Percentiles rank a stretch among this genome's conserved stretches.
phyloP scores from a whole-genome alignment of 1,140 invertebrate genomes.

The Argopecten irradians region DNA sequence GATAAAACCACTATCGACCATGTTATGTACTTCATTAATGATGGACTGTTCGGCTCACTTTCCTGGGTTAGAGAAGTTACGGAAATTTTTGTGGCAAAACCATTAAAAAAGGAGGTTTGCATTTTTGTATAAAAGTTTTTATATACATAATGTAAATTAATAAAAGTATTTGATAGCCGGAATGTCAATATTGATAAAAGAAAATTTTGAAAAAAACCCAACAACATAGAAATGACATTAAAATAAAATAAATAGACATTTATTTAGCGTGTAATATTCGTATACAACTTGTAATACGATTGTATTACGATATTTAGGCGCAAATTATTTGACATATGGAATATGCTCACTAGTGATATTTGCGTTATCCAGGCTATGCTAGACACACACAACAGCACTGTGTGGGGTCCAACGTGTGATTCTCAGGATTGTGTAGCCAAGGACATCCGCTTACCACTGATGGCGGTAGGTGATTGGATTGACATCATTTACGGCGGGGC shows the following conservation, averaged over 20 bases:
- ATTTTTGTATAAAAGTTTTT: neutral
- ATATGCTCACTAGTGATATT: too few species aligned
- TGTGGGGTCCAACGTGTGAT: slow-evolving; percentile 97
- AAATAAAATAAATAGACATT: too few species aligned
- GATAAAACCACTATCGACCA: neutral
- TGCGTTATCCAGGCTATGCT: neutral
- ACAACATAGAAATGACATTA: too few species aligned
- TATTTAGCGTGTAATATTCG: too few species aligned
- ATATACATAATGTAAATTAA: too few species aligned
- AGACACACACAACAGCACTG: slow-evolving; percentile 58
- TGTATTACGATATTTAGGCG: too few species aligned
- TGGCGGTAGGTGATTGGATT: slow-evolving; percentile 89
- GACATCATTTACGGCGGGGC: slow-evolving; percentile 94
- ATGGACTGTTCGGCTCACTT: neutral
- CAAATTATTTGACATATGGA: too few species aligned
- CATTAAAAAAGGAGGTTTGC: neutral
- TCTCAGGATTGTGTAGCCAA: slow-evolving; percentile 89
- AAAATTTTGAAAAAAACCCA: too few species aligned
- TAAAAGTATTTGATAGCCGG: too few species aligned
- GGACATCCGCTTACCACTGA: slow-evolving; percentile 83
- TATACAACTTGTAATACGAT: too few species aligned
- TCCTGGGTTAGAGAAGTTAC: neutral
- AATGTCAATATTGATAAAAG: too few species aligned
- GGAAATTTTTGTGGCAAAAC: too few species aligned
- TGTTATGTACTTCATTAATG: neutral